Base-by-base conservation (phyloP, 64 coral and sea anemone species). In the Catalaphyllia jardinei region DNA sequence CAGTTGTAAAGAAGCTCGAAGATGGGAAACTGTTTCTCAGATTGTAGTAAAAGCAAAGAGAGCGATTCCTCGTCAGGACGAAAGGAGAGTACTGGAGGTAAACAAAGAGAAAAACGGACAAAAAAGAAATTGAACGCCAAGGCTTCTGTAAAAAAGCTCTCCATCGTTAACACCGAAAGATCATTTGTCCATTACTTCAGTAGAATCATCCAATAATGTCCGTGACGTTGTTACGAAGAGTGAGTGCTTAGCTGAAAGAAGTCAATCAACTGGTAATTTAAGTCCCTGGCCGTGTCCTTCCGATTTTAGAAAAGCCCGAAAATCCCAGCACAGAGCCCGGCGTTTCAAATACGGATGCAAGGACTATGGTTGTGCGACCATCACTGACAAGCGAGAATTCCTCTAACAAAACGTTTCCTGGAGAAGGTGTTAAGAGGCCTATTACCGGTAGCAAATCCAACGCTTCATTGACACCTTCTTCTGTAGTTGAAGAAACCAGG, bases 121-220 rank as follows among this genome's bases (percentile, higher is more conserved):
- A 69, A 10, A 69, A 71, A 19, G 22, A 50, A 0, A 20, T 14
- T 30, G 4, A 69, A 52, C 19, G 64, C 35, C 63, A 85, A 83
- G 28, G 7, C 29, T n/a, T 24, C 60, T 62, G 12, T 20, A 69
- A 49, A 50, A 39, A 71, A 25, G n/a, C 13, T 65, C 8, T 12
- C 16, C 28, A 67, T 19, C 31, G 1, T 67, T 35, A 31, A 39
- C 10, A 12, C 31, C 31, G 9, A 61, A 22, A n/a, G 38, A 85
- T 27, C 50, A 71, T 50, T 33, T 85, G 3, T 85, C 81, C 10
- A 12, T 85, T 12, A 85, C 81, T 71, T 85, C 81, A 27, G 20
- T 85, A 24, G 12, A 85, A 51, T 85, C 81, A 25, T 20, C 0
- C 62, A 7, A 10, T 38, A 49, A 51, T 51, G 35, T 18, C 62